phyloP scores from a whole-genome alignment of 2,888 invertebrate species.

The Pterostichus niger region DNA sequence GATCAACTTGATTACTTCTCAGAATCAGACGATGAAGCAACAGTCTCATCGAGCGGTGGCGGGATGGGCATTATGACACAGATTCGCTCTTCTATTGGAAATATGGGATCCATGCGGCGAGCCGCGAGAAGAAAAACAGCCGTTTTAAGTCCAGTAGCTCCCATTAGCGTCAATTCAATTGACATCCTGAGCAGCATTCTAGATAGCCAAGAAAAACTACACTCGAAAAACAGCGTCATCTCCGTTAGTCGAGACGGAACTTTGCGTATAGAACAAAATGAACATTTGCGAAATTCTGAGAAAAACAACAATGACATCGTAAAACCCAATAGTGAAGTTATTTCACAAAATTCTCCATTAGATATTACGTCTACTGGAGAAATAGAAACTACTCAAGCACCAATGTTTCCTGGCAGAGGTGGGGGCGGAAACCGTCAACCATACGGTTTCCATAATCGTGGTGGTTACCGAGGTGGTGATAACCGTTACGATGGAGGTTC shows the following conservation, averaged over 20 bases:
- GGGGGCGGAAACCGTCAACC: slow-evolving; percentile 76
- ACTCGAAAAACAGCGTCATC: slow-evolving; percentile 82
- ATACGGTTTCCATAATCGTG: slow-evolving; percentile 70
- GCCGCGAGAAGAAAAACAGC: slow-evolving; percentile 78
- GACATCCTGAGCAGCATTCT: slow-evolving; percentile 86
- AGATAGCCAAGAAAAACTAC: slow-evolving; percentile 85
- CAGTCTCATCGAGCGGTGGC: slow-evolving; percentile 68
- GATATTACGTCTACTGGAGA: slow-evolving; percentile 59
- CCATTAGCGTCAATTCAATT: slow-evolving; percentile 76
- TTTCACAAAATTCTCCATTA: slow-evolving; percentile 44
- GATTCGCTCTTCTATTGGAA: slow-evolving; percentile 77
- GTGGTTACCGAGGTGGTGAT: slow-evolving; percentile 68
- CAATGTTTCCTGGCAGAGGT: slow-evolving; percentile 83
- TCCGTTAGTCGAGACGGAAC: slow-evolving; percentile 82
- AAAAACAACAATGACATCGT: slow-evolving; percentile 65
- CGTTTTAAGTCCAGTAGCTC: slow-evolving; percentile 76
- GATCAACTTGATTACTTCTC: slow-evolving; percentile 86
- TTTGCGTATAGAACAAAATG: slow-evolving; percentile 78
- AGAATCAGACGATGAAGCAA: slow-evolving; percentile 78
- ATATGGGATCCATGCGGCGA: slow-evolving; percentile 73
- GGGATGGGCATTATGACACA: slow-evolving; percentile 76
- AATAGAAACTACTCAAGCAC: slow-evolving; percentile 78
- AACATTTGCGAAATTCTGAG: slow-evolving; percentile 68
- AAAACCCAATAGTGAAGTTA: slow-evolving; percentile 39
- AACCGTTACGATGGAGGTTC: slow-evolving; percentile 75